Evolutionary conservation across 1,140 invertebrate species (phyloP).

Genomic region (Caenorhabditis briggsae): DNA sequence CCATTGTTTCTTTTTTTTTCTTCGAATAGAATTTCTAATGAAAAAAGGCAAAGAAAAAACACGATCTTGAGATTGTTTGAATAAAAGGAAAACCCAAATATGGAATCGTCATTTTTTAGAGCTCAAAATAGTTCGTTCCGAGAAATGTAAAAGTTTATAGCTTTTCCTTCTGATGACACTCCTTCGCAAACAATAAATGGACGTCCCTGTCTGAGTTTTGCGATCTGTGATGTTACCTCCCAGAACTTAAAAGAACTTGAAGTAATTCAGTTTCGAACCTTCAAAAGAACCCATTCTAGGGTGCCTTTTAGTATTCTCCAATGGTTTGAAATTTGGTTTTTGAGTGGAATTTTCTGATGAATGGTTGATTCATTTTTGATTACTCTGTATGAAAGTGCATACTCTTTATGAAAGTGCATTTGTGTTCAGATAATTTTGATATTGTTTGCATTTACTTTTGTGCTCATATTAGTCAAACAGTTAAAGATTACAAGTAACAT

Average conservation of each 20-base stretch:
- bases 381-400: background rate
- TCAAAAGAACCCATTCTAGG: background rate
- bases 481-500: too few species aligned
- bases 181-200: constrained; percentile 25
- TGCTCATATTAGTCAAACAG: too few species aligned
- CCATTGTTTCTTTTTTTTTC: background rate
- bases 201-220: constrained; percentile 11
- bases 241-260: background rate
- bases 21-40: background rate
- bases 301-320: background rate
- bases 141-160: constrained; percentile 4
- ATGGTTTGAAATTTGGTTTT: background rate
- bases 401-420: background rate
- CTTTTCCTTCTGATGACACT: background rate
- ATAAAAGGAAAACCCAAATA: background rate
- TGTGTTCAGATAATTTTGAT: too few species aligned
- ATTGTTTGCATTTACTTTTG: too few species aligned
- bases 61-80: background rate
- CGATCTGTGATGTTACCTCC: constrained; percentile 6
- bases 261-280: background rate
- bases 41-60: constrained; percentile 20
- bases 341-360: background rate
- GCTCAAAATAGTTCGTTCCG: background rate
- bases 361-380: background rate
- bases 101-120: background rate